Evolutionary conservation across 1,140 invertebrate genomes (phyloP).

Genomic region (Pogonus chalceus): DNA sequence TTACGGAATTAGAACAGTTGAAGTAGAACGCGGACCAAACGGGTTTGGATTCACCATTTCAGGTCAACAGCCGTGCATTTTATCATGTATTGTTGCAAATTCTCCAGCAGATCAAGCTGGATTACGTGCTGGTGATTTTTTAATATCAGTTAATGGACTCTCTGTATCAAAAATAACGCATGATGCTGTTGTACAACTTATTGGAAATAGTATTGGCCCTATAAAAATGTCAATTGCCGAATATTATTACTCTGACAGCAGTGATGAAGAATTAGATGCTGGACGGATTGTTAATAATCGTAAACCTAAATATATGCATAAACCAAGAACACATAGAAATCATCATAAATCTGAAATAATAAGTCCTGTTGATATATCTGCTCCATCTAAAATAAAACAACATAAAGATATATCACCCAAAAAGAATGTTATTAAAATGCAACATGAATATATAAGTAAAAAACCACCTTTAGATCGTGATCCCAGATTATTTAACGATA

Average conservation of each 20-base stretch:
- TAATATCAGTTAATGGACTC: conserved; percentile 82
- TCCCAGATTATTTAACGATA: neutral
- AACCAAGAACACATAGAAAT: conserved; percentile 28
- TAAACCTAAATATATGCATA: conserved; percentile 55
- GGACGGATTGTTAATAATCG: conserved; percentile 39
- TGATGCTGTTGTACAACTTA: conserved; percentile 84
- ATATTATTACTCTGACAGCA: conserved; percentile 79
- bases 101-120: conserved; percentile 79
- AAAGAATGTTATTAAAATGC: neutral
- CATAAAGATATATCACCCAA: neutral
- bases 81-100: conserved; percentile 76
- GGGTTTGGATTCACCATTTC: conserved; percentile 90
- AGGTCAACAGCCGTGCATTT: conserved; percentile 82
- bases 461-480: neutral
- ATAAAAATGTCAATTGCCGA: conserved; percentile 78
- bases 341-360: neutral
- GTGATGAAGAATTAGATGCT: conserved; percentile 57
- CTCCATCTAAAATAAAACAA: conserved; percentile 33
- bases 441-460: conserved; percentile 11
- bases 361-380: neutral
- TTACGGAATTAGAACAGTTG: conserved; percentile 73
- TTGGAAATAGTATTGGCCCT: conserved; percentile 70
- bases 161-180: conserved; percentile 83
- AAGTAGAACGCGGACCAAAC: conserved; percentile 70
- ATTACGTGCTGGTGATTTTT: conserved; percentile 78